Conservation (phyloP, 2,797 vertebrate species). For the Pipistrellus kuhlii region DNA sequence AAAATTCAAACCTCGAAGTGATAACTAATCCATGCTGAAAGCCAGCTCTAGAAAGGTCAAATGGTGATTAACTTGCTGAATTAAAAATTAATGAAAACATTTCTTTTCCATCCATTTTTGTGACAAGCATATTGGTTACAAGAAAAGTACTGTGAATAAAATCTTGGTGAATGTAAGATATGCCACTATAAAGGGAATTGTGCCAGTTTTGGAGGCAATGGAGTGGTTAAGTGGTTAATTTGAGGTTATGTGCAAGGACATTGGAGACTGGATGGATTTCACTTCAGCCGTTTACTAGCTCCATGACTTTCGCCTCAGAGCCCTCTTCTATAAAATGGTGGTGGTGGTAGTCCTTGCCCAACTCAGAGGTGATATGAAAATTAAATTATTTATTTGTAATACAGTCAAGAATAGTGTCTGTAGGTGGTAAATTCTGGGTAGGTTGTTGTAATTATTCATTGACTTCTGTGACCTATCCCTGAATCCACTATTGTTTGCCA, state of each 20-base stretch:
- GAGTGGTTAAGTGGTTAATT: too few relatives aligned
- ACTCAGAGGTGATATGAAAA: background rate
- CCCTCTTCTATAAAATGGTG: background rate
- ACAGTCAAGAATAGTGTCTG: background rate
- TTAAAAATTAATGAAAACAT: background rate
- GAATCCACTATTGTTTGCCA: background rate
- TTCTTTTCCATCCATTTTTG: background rate
- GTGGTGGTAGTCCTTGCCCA: background rate
- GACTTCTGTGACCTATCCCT: too few relatives aligned
- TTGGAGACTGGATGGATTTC: background rate
- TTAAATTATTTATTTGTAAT: background rate
- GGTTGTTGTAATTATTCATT: background rate
- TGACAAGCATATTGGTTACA: background rate
- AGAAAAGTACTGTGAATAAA: background rate
- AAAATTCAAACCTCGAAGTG: background rate
- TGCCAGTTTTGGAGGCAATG: background rate
- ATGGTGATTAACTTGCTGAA: background rate
- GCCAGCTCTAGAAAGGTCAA: conserved; percentile 4
- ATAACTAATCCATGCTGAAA: background rate
- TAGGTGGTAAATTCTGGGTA: background rate
- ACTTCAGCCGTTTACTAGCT: background rate
- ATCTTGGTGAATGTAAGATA: background rate
- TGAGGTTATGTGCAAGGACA: background rate
- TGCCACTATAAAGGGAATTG: accelerated
- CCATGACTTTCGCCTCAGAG: background rate